Evolutionary conservation across 2,888 invertebrate genomes (phyloP), one percentile per base, ranked within the genome.

Genomic region (Yponomeuta sedellus): DNA sequence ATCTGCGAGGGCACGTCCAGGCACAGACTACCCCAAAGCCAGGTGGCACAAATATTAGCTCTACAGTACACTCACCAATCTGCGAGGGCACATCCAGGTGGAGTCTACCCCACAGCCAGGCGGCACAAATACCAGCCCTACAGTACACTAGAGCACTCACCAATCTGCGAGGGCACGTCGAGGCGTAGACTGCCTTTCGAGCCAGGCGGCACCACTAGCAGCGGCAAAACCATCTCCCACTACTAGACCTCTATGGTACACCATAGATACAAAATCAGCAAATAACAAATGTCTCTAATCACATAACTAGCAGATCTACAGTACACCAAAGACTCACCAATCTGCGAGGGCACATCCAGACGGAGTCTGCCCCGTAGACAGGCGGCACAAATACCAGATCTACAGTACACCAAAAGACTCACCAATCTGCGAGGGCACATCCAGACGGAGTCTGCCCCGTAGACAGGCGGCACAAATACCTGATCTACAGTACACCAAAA

Each of bases 11-110:
- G 95, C 61, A 96, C 96, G 77, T 96, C 95, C 63, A 97, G 89
- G 66, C 96, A 92, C 74, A 96, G 88, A 68, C 95, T 96, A 67
- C 97, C 97, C 97, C 95, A 96, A 83, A 95, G 95, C 96, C 96
- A 96, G 4, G 6, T 0, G 97, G 93, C 97, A 44, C 44, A 1
- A 16, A 1, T 8, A 44, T 5, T 1, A n/a, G n/a, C n/a, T 16
- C 44, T 12, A 16, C 3, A 12, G 40, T 11, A 12, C 40, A 11
- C n/a, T n/a, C n/a, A n/a, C n/a, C n/a, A n/a, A n/a, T n/a, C n/a
- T n/a, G n/a, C n/a, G n/a, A n/a, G n/a, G n/a, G n/a, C n/a, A n/a
- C n/a, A n/a, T n/a, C n/a, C n/a, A n/a, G n/a, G n/a, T n/a, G n/a
- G n/a, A n/a, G n/a, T n/a, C n/a, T n/a, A n/a, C n/a, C n/a, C n/a